A percentile compares a stretch with the other conserved stretches of the same genome.
Conservation (phyloP, 37 sponge, comb jelly and placozoan genomes). For the Chondrosia reniformis region DNA sequence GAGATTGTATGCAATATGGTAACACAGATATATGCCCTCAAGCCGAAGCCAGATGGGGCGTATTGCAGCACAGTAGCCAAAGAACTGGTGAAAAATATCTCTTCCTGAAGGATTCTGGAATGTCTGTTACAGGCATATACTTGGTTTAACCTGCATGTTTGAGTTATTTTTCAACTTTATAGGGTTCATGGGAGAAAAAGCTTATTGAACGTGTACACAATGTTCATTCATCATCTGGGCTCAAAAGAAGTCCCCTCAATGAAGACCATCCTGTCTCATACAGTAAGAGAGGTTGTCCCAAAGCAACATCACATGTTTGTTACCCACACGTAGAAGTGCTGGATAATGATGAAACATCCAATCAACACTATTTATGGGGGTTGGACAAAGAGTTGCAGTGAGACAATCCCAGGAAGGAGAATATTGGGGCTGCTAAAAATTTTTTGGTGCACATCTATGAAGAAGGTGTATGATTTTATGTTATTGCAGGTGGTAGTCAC, state of each 20-base stretch:
- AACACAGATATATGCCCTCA: conserved; percentile 18
- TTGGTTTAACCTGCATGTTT: background rate
- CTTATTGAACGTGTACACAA: conserved; percentile 39
- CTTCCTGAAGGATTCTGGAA: conserved; percentile 31
- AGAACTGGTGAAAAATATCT: conserved; percentile 30
- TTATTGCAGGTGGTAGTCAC: background rate
- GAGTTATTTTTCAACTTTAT: background rate
- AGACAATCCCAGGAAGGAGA: conserved; percentile 30
- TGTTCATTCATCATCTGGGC: conserved; percentile 8
- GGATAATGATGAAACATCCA: conserved; percentile 7
- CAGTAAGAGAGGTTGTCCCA: conserved; percentile 27
- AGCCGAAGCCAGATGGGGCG: conserved; percentile 22
- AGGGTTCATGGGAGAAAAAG: conserved; percentile 43
- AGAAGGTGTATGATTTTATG: conserved; percentile 4
- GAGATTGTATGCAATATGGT: conserved; percentile 12
- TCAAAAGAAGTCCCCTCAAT: conserved; percentile 22
- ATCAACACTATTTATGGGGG: background rate
- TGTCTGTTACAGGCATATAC: conserved; percentile 16
- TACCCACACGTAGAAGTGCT: conserved; percentile 21
- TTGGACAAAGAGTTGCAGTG: conserved; percentile 21
- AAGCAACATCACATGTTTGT: conserved; percentile 13
- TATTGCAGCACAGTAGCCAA: conserved; percentile 29
- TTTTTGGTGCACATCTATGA: background rate
- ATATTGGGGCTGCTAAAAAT: background rate
- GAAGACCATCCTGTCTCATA: conserved; percentile 1